These are phyloP conservation scores for Sylvicola fuscatus DNA, from an alignment of 2,888 invertebrate genomes.

Conservation along the genomic window DNA sequence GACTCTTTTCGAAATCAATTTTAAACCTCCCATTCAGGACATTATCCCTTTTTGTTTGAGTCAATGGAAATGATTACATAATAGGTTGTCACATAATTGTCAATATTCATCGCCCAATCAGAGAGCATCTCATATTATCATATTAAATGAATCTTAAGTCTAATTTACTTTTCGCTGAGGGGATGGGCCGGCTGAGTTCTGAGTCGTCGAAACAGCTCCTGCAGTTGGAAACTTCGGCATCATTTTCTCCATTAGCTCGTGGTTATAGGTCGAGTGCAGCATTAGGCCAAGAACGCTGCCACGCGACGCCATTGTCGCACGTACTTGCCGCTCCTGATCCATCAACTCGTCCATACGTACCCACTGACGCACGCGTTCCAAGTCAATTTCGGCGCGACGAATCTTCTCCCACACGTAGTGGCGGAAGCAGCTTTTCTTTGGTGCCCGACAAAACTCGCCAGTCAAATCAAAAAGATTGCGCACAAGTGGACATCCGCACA, in stretches of 20 bases:
- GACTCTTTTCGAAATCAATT: too few relatives aligned
- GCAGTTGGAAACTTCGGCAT: too few relatives aligned
- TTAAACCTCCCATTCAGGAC: too few relatives aligned
- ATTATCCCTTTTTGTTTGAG: too few relatives aligned
- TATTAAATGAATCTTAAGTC: too few relatives aligned
- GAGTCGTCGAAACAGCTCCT: too few relatives aligned
- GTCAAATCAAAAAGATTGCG: constrained; percentile 65
- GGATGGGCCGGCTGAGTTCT: too few relatives aligned
- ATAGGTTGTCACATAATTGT: too few relatives aligned
- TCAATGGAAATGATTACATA: too few relatives aligned
- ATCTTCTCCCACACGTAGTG: constrained; percentile 96
- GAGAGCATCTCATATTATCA: too few relatives aligned
- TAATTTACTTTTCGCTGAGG: too few relatives aligned
- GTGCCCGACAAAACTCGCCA: constrained; percentile 68
- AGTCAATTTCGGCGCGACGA: constrained; percentile 81
- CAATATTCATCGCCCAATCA: too few relatives aligned
- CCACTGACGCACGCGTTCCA: constrained; percentile 86
- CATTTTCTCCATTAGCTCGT: constrained; percentile 66
- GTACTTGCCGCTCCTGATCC: constrained; percentile 78
- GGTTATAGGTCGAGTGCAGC: constrained; percentile 93
- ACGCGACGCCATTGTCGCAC: constrained; percentile 48
- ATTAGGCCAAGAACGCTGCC: constrained; percentile 85
- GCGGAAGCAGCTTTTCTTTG: constrained; percentile 76
- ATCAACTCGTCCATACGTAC: constrained; percentile 81
- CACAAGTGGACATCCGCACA: constrained; percentile 86